Base-by-base conservation (phyloP, 2,888 invertebrate genomes). In the Agonopterix alstromeriana region DNA sequence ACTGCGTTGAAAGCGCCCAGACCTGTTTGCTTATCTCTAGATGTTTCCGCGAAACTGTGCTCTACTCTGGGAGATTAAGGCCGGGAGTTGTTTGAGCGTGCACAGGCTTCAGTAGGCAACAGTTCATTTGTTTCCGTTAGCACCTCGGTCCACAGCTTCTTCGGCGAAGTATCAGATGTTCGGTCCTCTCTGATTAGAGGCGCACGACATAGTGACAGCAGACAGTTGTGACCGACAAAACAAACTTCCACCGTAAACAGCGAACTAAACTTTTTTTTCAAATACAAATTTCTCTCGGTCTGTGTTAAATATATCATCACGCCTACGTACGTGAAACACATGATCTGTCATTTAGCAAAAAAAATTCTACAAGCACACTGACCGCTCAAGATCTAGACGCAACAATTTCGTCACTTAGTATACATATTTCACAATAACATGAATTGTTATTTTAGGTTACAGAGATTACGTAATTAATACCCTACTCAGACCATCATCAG, bases 91-190 rank as follows among this genome's bases (percentile, higher is more conserved):
- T n/a, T 8, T 42, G 27, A 27, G 7, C 27, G 8, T 12, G 12
- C 11, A 42, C 14, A 46, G 12, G 35, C 71, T 77, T 76, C 74
- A 77, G 72, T 71, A 67, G 70, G 77, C 67, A 74, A 77, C 77
- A 80, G 82, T 80, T 83, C 78, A 84, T 83, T 84, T 83, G 77
- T 83, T 84, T 84, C 82, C 82, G 79, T 84, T 82, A 81, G 69
- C 78, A 79, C 78, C 80, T 77, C 77, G 70, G 70, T 70, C 70
- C 65, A 67, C 61, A 66, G 68, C 68, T 70, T 78, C 78, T 79
- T 74, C 72, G 73, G 65, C 61, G 70, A 76, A 77, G 77, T 84
- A 82, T 83, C 75, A 74, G 67, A 77, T 79, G 79, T 78, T 77
- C 66, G 70, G 43, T 44, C 60, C 61, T 67, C 69, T 63, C 65